Evolutionary conservation across 2,888 invertebrate genomes (phyloP).

Genomic region (Pseudolycoriella hygida): DNA sequence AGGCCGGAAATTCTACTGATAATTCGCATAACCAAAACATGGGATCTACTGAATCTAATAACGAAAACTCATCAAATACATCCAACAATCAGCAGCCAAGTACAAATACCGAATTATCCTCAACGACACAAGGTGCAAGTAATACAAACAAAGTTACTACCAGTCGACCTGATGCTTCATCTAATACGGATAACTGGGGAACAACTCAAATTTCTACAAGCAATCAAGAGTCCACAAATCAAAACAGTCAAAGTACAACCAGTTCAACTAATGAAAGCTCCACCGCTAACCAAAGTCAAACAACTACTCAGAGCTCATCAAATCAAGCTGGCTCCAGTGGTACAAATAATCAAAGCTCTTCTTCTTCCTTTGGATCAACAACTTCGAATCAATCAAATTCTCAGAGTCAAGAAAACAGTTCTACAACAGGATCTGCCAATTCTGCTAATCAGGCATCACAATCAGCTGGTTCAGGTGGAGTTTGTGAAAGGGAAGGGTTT

Average conservation of each 20-base stretch:
- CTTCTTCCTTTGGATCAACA: slow-evolving; percentile 7
- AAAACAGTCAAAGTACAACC: slow-evolving; percentile 8
- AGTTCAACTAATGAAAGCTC: slow-evolving; percentile 9
- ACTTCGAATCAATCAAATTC: slow-evolving; percentile 4
- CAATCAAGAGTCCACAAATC: slow-evolving; percentile 7
- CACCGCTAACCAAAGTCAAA: slow-evolving; percentile 9
- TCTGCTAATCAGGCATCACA: neutral
- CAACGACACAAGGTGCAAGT: no score
- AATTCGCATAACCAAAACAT: slow-evolving; percentile 7
- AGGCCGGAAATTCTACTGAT: slow-evolving; percentile 4
- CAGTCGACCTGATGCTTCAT: no score
- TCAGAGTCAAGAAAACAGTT: neutral
- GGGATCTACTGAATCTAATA: no score
- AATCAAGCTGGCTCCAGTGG: no score
- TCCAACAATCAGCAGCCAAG: slow-evolving; percentile 11
- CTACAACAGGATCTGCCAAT: neutral
- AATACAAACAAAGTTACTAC: no score
- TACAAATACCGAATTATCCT: no score
- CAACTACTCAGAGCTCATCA: slow-evolving; percentile 6
- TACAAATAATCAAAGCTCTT: slow-evolving; percentile 8
- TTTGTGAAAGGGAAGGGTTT: slow-evolving; percentile 28
- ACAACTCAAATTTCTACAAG: no score
- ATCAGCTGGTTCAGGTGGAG: slow-evolving; percentile 13
- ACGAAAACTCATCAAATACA: no score
- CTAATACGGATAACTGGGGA: no score